phyloP scores from a whole-genome alignment of 1,140 invertebrate genomes.

The Piezodorus guildinii region DNA sequence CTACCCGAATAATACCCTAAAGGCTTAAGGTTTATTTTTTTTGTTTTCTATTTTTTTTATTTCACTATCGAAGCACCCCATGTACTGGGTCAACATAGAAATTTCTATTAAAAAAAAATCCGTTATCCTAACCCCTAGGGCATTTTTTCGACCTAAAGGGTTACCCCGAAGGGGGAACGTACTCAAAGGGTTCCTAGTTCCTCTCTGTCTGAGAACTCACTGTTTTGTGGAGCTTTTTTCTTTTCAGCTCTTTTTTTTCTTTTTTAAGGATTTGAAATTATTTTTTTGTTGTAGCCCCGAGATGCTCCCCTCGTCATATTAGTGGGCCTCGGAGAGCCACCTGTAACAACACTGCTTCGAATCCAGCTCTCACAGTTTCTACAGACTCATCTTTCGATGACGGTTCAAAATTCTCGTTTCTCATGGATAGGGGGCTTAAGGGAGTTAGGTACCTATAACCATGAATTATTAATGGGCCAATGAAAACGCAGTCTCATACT shows the following conservation, averaged over 20 bases:
- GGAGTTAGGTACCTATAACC: neutral
- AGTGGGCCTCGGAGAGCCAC: neutral
- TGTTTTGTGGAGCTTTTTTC: too few relatives aligned
- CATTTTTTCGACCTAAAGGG: too few relatives aligned
- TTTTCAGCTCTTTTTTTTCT: too few relatives aligned
- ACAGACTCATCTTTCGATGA: slow-evolving; percentile 4
- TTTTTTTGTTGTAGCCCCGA: too few relatives aligned
- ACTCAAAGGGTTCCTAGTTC: too few relatives aligned
- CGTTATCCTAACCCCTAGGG: neutral
- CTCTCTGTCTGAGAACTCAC: too few relatives aligned
- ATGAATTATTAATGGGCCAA: slow-evolving; percentile 9
- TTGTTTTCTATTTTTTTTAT: slow-evolving; percentile 18
- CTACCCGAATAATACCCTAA: slow-evolving; percentile 19
- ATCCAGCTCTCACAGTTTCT: neutral
- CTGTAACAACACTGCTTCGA: slow-evolving; percentile 16
- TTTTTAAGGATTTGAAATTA: too few relatives aligned
- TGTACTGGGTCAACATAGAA: slow-evolving; percentile 1
- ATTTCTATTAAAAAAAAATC: slow-evolving; percentile 15
- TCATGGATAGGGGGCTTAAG: neutral
- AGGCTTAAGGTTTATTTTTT: slow-evolving; percentile 28
- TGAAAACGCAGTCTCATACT: too few relatives aligned
- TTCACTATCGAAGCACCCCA: too few relatives aligned
- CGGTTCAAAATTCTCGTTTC: neutral
- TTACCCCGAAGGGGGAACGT: too few relatives aligned
- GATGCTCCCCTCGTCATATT: neutral